Base-by-base conservation (phyloP, 2,888 invertebrate genomes). In the Drosophila atripex region DNA sequence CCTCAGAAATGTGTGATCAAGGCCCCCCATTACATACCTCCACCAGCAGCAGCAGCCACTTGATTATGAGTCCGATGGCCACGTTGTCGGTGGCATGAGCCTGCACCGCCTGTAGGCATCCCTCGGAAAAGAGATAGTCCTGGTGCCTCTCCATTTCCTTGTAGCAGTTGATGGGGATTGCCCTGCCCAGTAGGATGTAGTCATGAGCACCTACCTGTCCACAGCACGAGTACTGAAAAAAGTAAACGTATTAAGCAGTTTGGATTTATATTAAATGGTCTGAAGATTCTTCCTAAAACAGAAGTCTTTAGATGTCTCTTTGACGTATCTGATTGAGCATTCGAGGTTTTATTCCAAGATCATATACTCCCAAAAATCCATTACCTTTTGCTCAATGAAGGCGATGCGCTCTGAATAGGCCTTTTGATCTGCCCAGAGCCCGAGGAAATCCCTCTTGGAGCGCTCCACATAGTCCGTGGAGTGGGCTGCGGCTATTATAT, bases 191-290 rank as follows among this genome's bases (percentile, higher is more conserved):
- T 2, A 73, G 50, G 25, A 86, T 74, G 28, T 90, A 91, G 46
- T 91, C 90, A 1, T 76, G 71, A 1, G 90, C 78, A 0, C 90
- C 90, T 23, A 71, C 72, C 43, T 80, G 73, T 16, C 91, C 91
- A 50, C 92, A 92, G 41, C 91, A 90, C 7, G 88, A 78, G 58
- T 88, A 83, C 89, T 90, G 38, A 4, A 56, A 35, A n/a, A 6
- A n/a, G 7, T 6, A 35, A 35, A 6, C 7, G 6, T 28, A 28
- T 25, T 1, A 25, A 2, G 8, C 1, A 25, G 6, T 8, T 25
- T 25, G 0, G 6, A 25, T 8, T 25, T 7, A 25, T 1, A 25
- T 25, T 25, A 8, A 25, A 18, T 18, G 18, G 18, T 18, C 18
- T 18, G 2, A 18, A 18, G 18, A 18, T 1, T 18, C 18, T 23